phyloP scores from a whole-genome alignment of 2,113 vertebrate species.

The Lycocorax pyrrhopterus region DNA sequence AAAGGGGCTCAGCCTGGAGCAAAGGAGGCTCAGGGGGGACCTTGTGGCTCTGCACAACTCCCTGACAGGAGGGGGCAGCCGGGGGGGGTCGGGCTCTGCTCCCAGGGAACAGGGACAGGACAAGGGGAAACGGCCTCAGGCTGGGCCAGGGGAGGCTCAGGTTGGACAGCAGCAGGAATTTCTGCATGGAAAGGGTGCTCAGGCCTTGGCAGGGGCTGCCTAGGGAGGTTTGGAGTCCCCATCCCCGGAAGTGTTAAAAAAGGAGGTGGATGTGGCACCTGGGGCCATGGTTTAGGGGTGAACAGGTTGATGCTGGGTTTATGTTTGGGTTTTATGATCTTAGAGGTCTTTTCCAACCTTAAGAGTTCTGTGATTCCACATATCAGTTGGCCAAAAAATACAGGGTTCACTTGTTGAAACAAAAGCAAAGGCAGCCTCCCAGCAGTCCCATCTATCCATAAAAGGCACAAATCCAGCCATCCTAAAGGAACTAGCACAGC shows the following conservation, averaged over 20 bases:
- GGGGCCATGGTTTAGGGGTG: background rate
- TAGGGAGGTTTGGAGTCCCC: rapidly evolving
- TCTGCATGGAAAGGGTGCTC: background rate
- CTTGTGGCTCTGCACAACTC: background rate
- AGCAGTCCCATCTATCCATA: background rate
- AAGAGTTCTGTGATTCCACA: background rate
- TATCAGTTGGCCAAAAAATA: background rate
- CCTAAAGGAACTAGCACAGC: background rate
- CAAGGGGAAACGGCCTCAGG: background rate
- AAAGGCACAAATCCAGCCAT: background rate
- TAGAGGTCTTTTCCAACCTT: background rate
- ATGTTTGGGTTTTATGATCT: background rate
- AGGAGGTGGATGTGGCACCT: no score
- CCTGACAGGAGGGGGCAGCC: background rate
- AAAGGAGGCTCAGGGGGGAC: background rate
- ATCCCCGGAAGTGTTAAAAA: background rate
- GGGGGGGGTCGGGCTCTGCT: background rate
- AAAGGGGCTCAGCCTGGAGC: background rate
- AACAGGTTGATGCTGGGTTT: background rate
- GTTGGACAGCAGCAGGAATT: background rate
- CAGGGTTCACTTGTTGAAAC: background rate
- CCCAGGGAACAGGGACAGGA: background rate
- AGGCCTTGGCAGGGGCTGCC: background rate
- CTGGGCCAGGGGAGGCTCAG: background rate
- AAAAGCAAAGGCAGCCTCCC: background rate